Base-by-base conservation (phyloP, 2,797 vertebrate genomes). In the Ctenopoma kingsleyae region DNA sequence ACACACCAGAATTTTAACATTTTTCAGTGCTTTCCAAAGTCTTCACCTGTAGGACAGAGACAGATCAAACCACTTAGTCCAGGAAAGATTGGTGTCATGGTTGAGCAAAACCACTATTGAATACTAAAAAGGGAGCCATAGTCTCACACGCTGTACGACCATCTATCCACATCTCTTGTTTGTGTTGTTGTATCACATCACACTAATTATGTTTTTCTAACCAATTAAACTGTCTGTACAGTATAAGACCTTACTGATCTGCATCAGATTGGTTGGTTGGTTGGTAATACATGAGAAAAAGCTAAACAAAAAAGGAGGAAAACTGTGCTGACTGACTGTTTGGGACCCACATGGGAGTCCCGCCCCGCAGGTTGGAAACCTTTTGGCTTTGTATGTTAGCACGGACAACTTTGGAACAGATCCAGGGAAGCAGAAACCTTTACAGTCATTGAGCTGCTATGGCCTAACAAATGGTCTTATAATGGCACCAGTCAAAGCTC, bases 391-490 rank as follows among this genome's bases (percentile, higher is more conserved):
- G 38, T 67, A 51, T 70, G 57, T 84, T 75, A 56, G 55, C 65
- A 25, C 19, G 46, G 62, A 79, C 59, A 74, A 71, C 25, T 62
- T 64, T 80, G 78, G 72, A 83, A 55, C 46, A 35, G 66, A 82
- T 71, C 73, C 74, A 80, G 53, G 54, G 61, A 80, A 62, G 53
- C 77, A 74, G 67, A 72, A 85, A 85, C 61, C 81, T 76, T 87
- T 80, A 62, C 30, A 40, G 73, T 40, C 55, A 16, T 53, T 67
- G 79, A 83, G 74, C 80, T 71, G 56, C 67, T 36, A 61, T 41
- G 72, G 57, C 71, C 74, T 73, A 80, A 84, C 71, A 84, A 87
- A 87, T 72, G 47, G 41, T 68, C 27, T 62, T 40, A 35, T 69
- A 80, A 74, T 82, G 79, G 72, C 67, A 74, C 44, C 60, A 81